These are phyloP conservation scores for Chrysolina oricalcia DNA, from an alignment of 2,888 invertebrate species.

Conservation along the genomic window DNA sequence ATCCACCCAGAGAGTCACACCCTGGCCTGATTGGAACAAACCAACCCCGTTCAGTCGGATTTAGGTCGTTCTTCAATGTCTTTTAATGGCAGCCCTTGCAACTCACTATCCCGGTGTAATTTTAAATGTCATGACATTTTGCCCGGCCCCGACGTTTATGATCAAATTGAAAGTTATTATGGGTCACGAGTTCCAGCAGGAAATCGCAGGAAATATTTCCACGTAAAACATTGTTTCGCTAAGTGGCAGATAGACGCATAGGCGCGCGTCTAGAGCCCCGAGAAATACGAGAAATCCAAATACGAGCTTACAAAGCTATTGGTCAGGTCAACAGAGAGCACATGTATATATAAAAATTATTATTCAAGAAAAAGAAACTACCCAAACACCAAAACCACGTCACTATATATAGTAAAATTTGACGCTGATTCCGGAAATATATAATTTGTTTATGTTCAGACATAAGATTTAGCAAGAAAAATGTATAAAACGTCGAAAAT, in stretches of 20 bases:
- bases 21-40: background rate
- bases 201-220: slow-evolving; percentile 15
- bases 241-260: background rate
- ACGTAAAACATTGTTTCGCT: background rate
- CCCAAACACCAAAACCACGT: no score
- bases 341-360: no score
- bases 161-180: slow-evolving; percentile 21
- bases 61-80: slow-evolving; percentile 10
- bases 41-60: slow-evolving; percentile 1
- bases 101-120: background rate
- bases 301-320: no score
- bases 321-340: no score
- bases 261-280: background rate
- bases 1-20: slow-evolving; percentile 7
- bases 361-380: no score
- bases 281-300: no score
- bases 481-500: no score
- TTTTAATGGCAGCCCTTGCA: background rate
- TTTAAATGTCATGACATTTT: slow-evolving; percentile 32
- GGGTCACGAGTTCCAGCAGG: slow-evolving; percentile 11
- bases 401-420: no score
- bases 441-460: no score
- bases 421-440: no score
- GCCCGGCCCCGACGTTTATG: background rate
- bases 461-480: no score